A percentile compares a stretch with the other conserved stretches of the same genome.
phyloP scores from a whole-genome alignment of 2,113 vertebrate genomes.

The Nothocercus nigrocapillus region DNA sequence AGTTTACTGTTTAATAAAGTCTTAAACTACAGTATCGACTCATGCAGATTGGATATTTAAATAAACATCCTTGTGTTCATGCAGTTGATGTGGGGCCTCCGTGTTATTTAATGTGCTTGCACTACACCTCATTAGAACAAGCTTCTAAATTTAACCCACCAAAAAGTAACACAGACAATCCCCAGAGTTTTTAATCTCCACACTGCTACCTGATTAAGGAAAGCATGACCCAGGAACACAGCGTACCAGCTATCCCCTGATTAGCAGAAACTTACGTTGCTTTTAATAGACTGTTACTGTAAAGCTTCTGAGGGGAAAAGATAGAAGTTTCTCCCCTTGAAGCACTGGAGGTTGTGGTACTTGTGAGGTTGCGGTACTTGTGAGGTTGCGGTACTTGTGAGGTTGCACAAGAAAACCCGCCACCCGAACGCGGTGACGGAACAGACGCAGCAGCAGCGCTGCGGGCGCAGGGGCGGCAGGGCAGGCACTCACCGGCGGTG shows the following conservation, averaged over 20 bases:
- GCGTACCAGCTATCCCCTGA: not conserved
- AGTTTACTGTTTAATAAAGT: not conserved
- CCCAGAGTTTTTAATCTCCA: not conserved
- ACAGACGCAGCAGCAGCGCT: too few species aligned
- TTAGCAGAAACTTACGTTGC: rapidly evolving
- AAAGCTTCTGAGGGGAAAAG: not conserved
- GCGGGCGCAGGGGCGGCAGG: too few species aligned
- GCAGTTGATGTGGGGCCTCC: not conserved
- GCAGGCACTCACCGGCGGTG: constrained; percentile 78
- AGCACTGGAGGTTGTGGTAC: not conserved
- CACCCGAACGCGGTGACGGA: too few species aligned
- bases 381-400: not conserved
- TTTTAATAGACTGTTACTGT: not conserved
- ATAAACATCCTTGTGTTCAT: not conserved
- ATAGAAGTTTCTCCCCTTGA: not conserved
- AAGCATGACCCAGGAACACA: rapidly evolving
- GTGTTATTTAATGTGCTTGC: not conserved
- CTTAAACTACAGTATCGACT: not conserved
- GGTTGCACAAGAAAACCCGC: too few species aligned
- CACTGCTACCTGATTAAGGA: not conserved
- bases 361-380: too few species aligned
- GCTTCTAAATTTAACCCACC: not conserved
- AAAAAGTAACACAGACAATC: not conserved
- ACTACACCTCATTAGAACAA: not conserved
- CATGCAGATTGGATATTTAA: not conserved